Percentiles rank a stretch among this genome's conserved stretches.
These are phyloP conservation scores for Zaprionus capensis DNA, from an alignment of 1,140 invertebrate species.

Conservation along the genomic window DNA sequence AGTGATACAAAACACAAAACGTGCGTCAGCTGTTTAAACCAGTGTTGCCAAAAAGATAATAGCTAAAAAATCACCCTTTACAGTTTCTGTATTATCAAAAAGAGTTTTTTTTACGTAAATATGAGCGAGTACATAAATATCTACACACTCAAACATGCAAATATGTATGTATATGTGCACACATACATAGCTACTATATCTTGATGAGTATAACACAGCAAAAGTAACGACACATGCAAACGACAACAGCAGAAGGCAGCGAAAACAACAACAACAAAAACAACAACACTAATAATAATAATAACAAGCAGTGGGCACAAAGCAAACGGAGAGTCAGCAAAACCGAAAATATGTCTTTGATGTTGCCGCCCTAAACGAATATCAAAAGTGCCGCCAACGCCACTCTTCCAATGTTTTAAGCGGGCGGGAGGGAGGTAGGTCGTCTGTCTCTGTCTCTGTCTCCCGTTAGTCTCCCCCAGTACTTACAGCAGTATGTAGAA, in stretches of 20 bases:
- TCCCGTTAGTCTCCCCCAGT: neutral
- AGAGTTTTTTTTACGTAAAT: no score
- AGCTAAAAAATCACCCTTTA: no score
- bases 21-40: no score
- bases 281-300: slow-evolving; percentile 6
- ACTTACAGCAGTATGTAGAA: neutral
- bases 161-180: no score
- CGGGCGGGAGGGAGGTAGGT: neutral
- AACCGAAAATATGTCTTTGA: slow-evolving; percentile 76
- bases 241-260: slow-evolving; percentile 15
- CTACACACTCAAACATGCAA: no score
- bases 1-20: no score
- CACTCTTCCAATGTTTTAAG: slow-evolving; percentile 24
- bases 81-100: no score
- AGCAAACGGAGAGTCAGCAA: slow-evolving; percentile 60
- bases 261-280: slow-evolving; percentile 18
- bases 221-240: slow-evolving; percentile 49
- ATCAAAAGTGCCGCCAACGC: slow-evolving; percentile 74
- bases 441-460: neutral
- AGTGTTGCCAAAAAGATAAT: no score
- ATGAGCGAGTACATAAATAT: no score
- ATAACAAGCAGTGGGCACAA: slow-evolving; percentile 43
- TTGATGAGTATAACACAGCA: slow-evolving; percentile 4
- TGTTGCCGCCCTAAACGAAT: slow-evolving; percentile 73
- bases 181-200: no score